Percentiles rank a stretch among this genome's conserved stretches.
These are phyloP conservation scores for Scaptomyza reducta DNA, from an alignment of 2,888 invertebrate genomes.

Conservation along the genomic window DNA sequence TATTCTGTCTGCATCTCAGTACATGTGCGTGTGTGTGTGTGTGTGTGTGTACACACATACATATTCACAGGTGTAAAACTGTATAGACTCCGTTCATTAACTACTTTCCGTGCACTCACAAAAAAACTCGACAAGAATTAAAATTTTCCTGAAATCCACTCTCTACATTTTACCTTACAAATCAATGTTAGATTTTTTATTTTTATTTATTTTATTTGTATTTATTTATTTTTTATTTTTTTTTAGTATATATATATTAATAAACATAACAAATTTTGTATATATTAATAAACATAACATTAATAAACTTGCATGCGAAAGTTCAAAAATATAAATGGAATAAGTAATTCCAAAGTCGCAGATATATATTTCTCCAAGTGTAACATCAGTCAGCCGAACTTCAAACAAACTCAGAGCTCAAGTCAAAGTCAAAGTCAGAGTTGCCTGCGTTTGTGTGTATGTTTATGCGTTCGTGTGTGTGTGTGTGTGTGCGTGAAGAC, in stretches of 20 bases:
- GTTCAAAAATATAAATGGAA: too few relatives aligned
- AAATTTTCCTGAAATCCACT: too few relatives aligned
- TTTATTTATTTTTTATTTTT: too few relatives aligned
- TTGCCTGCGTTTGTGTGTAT: conserved; percentile 12
- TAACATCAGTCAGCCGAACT: conserved; percentile 58
- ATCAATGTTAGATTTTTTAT: too few relatives aligned
- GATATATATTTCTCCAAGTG: background rate
- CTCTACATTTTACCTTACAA: too few relatives aligned
- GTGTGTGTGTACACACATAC: conserved; percentile 11
- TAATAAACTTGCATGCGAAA: too few relatives aligned
- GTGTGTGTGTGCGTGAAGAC: background rate
- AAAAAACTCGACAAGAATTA: background rate
- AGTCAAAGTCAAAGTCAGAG: conserved; percentile 26
- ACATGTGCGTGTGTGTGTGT: background rate
- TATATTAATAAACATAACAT: too few relatives aligned
- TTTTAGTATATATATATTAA: too few relatives aligned
- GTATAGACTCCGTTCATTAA: conserved; percentile 65
- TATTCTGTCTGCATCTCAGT: conserved; percentile 10
- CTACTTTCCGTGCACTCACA: conserved; percentile 47
- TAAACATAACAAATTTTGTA: too few relatives aligned
- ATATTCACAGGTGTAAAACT: conserved; percentile 33
- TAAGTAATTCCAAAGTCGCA: background rate
- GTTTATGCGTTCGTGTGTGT: background rate
- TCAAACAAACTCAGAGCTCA: conserved; percentile 55
- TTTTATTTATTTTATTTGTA: too few relatives aligned